phyloP scores from a whole-genome alignment of 2,888 invertebrate genomes.

The Xanthia icteritia region DNA sequence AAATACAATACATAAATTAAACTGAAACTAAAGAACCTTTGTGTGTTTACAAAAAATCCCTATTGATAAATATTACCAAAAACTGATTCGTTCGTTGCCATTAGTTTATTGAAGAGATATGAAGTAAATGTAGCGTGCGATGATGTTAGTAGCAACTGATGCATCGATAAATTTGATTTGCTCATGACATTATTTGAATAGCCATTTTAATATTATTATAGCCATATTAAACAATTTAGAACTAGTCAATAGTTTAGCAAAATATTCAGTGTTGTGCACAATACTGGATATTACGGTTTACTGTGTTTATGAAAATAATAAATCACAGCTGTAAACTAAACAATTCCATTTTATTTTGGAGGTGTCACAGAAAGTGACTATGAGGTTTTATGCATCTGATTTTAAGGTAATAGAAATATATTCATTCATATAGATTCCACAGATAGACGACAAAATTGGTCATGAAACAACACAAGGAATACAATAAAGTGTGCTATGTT shows the following conservation, averaged over 20 bases:
- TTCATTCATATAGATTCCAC: too few relatives aligned
- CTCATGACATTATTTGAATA: constrained; percentile 27
- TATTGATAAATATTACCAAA: background rate
- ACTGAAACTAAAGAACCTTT: background rate
- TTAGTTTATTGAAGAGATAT: constrained; percentile 19
- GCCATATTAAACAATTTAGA: background rate
- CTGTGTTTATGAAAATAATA: background rate
- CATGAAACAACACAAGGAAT: too few relatives aligned
- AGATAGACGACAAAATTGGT: background rate
- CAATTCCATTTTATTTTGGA: background rate
- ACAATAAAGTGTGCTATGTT: too few relatives aligned
- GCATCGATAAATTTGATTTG: constrained; percentile 29
- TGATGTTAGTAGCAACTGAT: constrained; percentile 1
- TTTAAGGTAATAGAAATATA: too few relatives aligned
- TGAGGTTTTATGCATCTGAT: background rate
- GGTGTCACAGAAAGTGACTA: background rate
- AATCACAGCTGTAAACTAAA: too few relatives aligned
- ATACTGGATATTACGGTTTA: background rate
- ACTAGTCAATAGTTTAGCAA: background rate
- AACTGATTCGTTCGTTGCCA: background rate
- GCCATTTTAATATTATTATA: background rate
- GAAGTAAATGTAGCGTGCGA: constrained; percentile 9
- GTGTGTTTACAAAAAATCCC: background rate
- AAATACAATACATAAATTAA: too few relatives aligned
- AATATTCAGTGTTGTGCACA: background rate